phyloP scores from a whole-genome alignment of 2,888 invertebrate genomes.

The Zygogramma bicolorata region DNA sequence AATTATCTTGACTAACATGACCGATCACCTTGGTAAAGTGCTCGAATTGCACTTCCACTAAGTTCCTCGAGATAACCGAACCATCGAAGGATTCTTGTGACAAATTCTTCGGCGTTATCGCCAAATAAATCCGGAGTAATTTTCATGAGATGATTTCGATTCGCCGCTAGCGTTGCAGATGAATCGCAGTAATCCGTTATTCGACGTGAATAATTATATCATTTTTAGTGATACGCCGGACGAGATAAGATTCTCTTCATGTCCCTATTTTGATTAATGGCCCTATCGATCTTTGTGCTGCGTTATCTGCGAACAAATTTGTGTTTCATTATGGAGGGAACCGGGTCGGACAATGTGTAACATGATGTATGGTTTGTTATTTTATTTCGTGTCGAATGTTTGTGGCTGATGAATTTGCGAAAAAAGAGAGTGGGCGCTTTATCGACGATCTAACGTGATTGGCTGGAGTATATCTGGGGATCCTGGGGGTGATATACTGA shows the following conservation, averaged over 20 bases:
- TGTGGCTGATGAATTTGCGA: not conserved
- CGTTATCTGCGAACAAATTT: slow-evolving; percentile 40
- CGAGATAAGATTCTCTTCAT: slow-evolving; percentile 49
- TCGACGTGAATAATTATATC: slow-evolving; percentile 50
- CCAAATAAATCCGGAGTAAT: slow-evolving; percentile 53
- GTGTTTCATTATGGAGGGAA: slow-evolving; percentile 40
- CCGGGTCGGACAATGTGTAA: slow-evolving; percentile 13
- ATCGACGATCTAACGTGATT: not conserved
- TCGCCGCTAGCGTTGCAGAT: slow-evolving; percentile 49
- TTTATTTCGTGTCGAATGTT: slow-evolving; percentile 4
- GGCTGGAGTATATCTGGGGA: not conserved
- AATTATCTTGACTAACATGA: not conserved
- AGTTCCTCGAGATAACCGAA: not conserved
- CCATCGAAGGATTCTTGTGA: slow-evolving; percentile 15
- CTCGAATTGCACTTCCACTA: not conserved
- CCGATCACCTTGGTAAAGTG: not conserved
- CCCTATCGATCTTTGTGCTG: slow-evolving; percentile 42
- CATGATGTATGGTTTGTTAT: slow-evolving; percentile 16
- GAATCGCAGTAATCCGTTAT: slow-evolving; percentile 49
- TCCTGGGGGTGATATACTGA: not conserved
- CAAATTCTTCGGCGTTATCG: slow-evolving; percentile 31
- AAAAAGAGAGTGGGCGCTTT: not conserved
- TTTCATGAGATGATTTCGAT: slow-evolving; percentile 53
- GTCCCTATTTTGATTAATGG: slow-evolving; percentile 47
- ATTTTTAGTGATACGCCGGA: slow-evolving; percentile 47